Percentiles rank a stretch among this genome's conserved stretches.
Conservation (phyloP, 2,888 invertebrate species). For the Aricia artaxerxes region DNA sequence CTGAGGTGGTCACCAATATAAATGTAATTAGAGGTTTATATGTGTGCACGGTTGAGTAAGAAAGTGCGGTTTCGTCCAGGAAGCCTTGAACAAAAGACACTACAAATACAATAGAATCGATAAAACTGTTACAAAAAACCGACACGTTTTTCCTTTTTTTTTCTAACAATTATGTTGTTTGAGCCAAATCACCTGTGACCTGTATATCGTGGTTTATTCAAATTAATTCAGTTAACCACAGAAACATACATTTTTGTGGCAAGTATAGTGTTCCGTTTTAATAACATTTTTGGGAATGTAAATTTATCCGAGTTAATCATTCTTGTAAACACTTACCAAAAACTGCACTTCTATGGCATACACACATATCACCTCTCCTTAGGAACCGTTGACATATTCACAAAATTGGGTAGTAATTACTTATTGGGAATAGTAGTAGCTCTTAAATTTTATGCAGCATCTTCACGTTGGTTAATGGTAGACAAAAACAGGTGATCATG, state of each 20-base stretch:
- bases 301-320: too few species aligned
- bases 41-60: conserved; percentile 51
- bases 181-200: not conserved
- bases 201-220: conserved; percentile 8
- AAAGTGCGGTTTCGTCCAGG: conserved; percentile 68
- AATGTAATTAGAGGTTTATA: conserved; percentile 71
- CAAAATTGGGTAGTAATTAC: too few species aligned
- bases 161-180: conserved; percentile 17
- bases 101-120: conserved; percentile 24
- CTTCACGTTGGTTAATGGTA: too few species aligned
- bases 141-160: not conserved
- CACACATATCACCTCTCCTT: too few species aligned
- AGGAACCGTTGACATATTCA: too few species aligned
- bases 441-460: too few species aligned
- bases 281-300: not conserved
- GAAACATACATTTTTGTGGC: not conserved
- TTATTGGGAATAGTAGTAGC: too few species aligned
- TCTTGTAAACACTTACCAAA: too few species aligned
- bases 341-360: too few species aligned
- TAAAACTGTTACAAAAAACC: conserved; percentile 26
- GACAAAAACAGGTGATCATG: too few species aligned
- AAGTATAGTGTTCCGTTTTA: not conserved
- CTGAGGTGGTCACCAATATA: conserved; percentile 73
- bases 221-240: conserved; percentile 12
- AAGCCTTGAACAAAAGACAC: conserved; percentile 55